Percentiles rank a stretch among this genome's conserved stretches.
These are phyloP conservation scores for Netelia inedita DNA, from an alignment of 2,888 invertebrate species.

Conservation along the genomic window DNA sequence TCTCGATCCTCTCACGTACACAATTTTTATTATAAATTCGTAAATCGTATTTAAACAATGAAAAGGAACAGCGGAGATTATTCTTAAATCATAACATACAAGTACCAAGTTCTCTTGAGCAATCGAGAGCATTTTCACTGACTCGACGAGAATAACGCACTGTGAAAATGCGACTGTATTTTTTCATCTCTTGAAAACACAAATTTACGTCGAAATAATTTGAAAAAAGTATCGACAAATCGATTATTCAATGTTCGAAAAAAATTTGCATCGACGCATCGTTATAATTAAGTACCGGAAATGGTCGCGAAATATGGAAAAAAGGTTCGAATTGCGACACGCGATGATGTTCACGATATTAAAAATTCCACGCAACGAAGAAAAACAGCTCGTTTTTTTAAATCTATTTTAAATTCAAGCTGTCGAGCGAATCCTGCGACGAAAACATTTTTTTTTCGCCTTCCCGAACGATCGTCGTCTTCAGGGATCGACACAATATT, in stretches of 20 bases:
- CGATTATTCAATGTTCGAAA: not conserved
- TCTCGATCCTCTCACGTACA: not conserved
- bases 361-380: constrained; percentile 40
- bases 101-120: constrained; percentile 25
- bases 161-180: not conserved
- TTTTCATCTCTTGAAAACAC: not conserved
- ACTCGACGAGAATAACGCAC: constrained; percentile 11
- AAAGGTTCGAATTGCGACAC: constrained; percentile 11
- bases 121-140: not conserved
- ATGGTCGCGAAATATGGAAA: constrained; percentile 15
- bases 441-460: constrained; percentile 17
- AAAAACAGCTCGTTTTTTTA: constrained; percentile 6
- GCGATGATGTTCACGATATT: constrained; percentile 6
- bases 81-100: constrained; percentile 29
- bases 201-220: not conserved
- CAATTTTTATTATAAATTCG: constrained; percentile 69
- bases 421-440: constrained; percentile 43
- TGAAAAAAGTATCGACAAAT: not conserved
- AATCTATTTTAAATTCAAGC: constrained; percentile 10
- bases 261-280: not conserved
- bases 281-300: constrained; percentile 19
- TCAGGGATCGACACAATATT: constrained; percentile 11
- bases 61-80: constrained; percentile 49
- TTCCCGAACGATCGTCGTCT: constrained; percentile 23
- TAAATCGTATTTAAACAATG: constrained; percentile 60